Evolutionary conservation across 2,797 vertebrate genomes (phyloP), one percentile per base, ranked within the genome.

Genomic region (Rhadinocentrus ornatus): DNA sequence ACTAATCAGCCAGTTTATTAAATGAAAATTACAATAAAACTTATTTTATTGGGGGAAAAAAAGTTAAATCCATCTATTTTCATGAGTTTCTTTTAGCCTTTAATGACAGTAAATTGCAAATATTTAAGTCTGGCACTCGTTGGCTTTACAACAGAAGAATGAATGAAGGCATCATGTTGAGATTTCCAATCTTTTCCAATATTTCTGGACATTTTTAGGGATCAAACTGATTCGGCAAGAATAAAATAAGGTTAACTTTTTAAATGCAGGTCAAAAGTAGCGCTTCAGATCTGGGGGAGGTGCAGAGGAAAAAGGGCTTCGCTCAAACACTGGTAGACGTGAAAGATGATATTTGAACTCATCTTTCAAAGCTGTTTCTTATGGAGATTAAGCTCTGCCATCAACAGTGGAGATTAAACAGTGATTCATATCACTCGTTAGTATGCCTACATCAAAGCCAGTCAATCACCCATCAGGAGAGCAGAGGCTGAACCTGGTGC

Each of bases 401-500:
- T 57, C 53, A 63, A 41, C 68, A 52, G 22, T 18, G 27, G 41
- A 60, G 44, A 44, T 55, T 12, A 70, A 70, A 67, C 46, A n/a
- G 71, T 11, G 20, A 63, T 65, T 71, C 61, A 35, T 52, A 57
- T 60, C 11, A 1, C 1, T 12, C 61, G 64, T 64, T 32, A 41
- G 55, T 22, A 37, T 31, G 39, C 71, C 13, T 53, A 22, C 50
- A 52, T 77, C 75, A 76, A 71, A 84, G 78, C 44, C 69, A 57
- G 44, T 37, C 29, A 53, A 58, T 65, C 72, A 67, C 66, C 58
- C 59, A 52, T 5, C 37, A 77, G 60, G 55, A 80, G n/a, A 61
- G 11, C 68, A 66, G 61, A 27, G 62, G 71, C 75, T 77, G 56
- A 73, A 70, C 62, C 27, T 74, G 79, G 57, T 68, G 58, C 44